Evolutionary conservation across 1,140 invertebrate species (phyloP).

Genomic region (Diabrotica virgifera): DNA sequence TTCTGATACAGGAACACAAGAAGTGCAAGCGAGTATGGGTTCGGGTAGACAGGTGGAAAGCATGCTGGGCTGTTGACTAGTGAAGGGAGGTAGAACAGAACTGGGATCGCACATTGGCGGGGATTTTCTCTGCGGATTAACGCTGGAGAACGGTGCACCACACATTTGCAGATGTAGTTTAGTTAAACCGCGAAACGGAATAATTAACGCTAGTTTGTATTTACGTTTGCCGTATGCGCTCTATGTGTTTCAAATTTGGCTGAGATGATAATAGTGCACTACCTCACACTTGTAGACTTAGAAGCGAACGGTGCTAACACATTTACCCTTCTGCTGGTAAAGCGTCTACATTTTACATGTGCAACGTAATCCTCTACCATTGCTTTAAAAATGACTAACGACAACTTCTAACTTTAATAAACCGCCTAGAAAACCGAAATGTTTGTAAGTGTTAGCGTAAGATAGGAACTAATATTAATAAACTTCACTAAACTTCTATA

Average conservation of each 20-base stretch:
- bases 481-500: no score
- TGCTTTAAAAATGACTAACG: no score
- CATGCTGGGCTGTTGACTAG: background rate
- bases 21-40: no score
- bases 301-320: background rate
- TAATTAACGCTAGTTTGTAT: constrained; percentile 35
- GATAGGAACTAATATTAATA: no score
- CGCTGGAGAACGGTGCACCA: constrained; percentile 21
- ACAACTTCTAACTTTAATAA: no score
- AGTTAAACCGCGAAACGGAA: constrained; percentile 34
- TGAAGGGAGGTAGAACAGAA: constrained; percentile 13
- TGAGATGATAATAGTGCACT: constrained; percentile 13
- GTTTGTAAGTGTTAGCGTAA: no score
- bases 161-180: constrained; percentile 30
- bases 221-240: constrained; percentile 29
- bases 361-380: no score
- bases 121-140: constrained; percentile 30
- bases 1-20: no score
- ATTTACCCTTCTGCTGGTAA: no score
- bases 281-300: background rate
- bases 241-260: constrained; percentile 25
- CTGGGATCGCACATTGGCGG: constrained; percentile 11
- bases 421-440: no score
- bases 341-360: no score
- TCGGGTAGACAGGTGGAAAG: background rate